Base-by-base conservation (phyloP, 1,140 invertebrate species). In the Bilobella aurantiaca region DNA sequence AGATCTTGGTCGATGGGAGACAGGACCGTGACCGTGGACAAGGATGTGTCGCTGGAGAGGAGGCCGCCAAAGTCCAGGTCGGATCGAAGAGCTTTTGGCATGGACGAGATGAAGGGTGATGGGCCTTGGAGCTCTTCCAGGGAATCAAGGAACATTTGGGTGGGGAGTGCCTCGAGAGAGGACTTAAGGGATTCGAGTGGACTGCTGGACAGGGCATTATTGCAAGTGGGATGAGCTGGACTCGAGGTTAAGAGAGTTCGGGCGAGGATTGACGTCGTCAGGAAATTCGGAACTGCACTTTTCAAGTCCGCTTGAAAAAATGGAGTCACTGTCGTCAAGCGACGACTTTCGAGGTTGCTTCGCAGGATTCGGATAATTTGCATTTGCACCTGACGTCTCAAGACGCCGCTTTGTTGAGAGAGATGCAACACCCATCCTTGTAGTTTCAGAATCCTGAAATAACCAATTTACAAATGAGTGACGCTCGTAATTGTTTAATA, bases 241-340 rank as follows among this genome's bases (percentile, higher is more conserved):
- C n/a, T 62, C 28, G 28, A 27, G 8, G 65, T 67, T 1, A 73
- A 46, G 1, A 73, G 68, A 14, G 71, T 73, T 29, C 68, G 59
- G 29, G 71, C 71, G 16, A 73, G 56, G 23, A 73, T 73, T 5
- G 71, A 73, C 0, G 71, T 73, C 2, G 71, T 70, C 27, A 73
- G 61, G n/a, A 42, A 73, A 70, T 34, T 73, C 71, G 1, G 69
- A 68, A 62, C 59, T 69, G 60, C 58, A 65, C 29, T 61, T 66
- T 46, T 70, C 64, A 58, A 57, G 56, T 30, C 59, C 63, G 32
- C 56, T 63, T 59, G 58, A 29, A 27, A 49, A 27, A 23, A 47
- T 61, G n/a, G 31, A 37, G n/a, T 58, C 63, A 32, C 31, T 53
- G 2, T 59, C 65, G 3, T 63, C 58, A 25, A 58, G 29, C 8